Base-by-base conservation (phyloP, 2,113 vertebrate genomes). In the Prunella himalayana region DNA sequence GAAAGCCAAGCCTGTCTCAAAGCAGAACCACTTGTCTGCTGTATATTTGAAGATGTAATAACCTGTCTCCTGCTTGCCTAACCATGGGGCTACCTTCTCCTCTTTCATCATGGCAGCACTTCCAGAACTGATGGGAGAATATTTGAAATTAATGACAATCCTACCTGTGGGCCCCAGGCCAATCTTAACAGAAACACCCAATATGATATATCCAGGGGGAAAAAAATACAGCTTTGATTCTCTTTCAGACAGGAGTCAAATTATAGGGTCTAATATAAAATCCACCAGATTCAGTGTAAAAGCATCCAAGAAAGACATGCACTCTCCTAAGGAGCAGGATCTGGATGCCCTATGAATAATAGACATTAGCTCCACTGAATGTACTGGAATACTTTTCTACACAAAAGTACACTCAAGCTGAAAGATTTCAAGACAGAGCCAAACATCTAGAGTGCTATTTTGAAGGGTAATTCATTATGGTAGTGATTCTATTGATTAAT, bases 401-500 rank as follows among this genome's bases (percentile, higher is more conserved):
- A n/a, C 23, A 57, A 50, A 94, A 54, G 45, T 41, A 73, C 39
- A 49, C 14, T 70, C 41, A 66, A n/a, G 44, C 8, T 88, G 64
- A 90, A 93, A 77, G 65, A 84, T 37, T 82, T 82, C 31, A 24
- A 82, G 68, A 86, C 23, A 71, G 49, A 64, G 82, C 18, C 75
- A 79, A 49, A 85, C 18, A 81, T 64, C 56, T 8, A 37, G 60
- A 88, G 37, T 84, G 82, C 42, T 64, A 8, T 94, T 90, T 83
- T 75, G 86, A 86, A 92, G 56, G 72, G 41, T 51, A 88, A 91
- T 95, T 77, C 30, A 44, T 92, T 90, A 95, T 50, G 63, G 69
- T 77, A 75, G 64, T 45, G 72, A 84, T 70, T 37, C 23, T 94
- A 95, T 83, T 90, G 93, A 93, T 93, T 94, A 95, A 65, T 18